phyloP scores from a whole-genome alignment of 2,113 vertebrate genomes.

The Puntigrus tetrazona region DNA sequence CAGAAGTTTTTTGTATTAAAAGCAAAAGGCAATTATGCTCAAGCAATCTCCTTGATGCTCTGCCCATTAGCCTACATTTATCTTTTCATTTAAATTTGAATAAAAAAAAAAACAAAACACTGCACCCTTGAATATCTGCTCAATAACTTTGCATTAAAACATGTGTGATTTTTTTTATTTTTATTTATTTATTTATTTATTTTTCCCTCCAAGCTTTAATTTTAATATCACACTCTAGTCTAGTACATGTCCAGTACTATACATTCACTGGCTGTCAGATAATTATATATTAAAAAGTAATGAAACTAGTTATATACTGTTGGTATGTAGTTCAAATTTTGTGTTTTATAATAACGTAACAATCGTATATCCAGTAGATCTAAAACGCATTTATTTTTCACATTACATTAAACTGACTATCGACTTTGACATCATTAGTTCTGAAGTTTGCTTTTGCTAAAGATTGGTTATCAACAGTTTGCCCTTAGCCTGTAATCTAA shows the following conservation, averaged over 20 bases:
- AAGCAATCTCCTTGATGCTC: conserved; percentile 77
- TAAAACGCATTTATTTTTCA: neutral
- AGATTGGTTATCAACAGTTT: neutral
- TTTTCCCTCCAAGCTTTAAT: neutral
- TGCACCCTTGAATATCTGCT: conserved; percentile 1
- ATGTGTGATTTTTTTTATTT: conserved; percentile 6
- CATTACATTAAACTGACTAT: neutral
- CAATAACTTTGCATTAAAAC: neutral
- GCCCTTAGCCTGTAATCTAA: neutral
- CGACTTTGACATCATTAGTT: neutral
- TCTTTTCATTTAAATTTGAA: conserved; percentile 71
- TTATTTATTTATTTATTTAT: no score
- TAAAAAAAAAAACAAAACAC: conserved; percentile 43
- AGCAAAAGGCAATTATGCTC: conserved; percentile 73
- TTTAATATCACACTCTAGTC: neutral
- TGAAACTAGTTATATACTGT: neutral
- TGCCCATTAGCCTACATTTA: conserved; percentile 78
- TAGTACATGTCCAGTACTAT: neutral
- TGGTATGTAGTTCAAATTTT: neutral
- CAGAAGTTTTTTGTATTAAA: conserved; percentile 67
- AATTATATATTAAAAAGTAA: no score
- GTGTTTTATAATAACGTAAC: neutral
- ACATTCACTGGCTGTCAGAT: neutral
- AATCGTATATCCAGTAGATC: no score
- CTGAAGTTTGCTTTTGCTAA: neutral